These are phyloP conservation scores for Tetrao urogallus DNA, from an alignment of 2,113 vertebrate genomes.

Conservation along the genomic window DNA sequence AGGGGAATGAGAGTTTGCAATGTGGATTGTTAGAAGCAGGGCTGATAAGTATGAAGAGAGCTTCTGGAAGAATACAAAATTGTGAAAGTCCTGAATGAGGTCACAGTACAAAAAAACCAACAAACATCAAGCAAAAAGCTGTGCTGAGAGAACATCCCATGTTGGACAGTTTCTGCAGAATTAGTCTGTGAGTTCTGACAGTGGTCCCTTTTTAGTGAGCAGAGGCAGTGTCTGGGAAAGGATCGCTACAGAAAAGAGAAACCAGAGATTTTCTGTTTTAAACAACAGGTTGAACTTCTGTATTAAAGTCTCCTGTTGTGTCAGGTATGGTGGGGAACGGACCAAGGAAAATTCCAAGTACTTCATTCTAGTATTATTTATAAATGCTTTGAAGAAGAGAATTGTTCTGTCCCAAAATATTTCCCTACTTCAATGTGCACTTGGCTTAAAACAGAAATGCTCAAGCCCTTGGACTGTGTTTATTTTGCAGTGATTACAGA, in stretches of 20 bases:
- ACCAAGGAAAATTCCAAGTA: neutral
- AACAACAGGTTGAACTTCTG: neutral
- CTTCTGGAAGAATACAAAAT: neutral
- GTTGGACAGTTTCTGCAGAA: slow-evolving; percentile 5
- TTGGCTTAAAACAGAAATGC: neutral
- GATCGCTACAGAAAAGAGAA: neutral
- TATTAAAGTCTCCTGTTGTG: neutral
- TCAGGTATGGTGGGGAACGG: neutral
- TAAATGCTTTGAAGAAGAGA: neutral
- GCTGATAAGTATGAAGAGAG: neutral
- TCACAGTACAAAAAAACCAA: neutral
- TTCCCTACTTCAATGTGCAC: neutral
- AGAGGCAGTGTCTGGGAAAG: slow-evolving; percentile 35
- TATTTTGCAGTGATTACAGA: neutral
- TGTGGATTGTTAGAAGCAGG: neutral
- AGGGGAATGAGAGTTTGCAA: neutral
- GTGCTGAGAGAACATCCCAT: neutral
- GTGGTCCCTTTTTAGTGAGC: neutral
- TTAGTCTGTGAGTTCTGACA: slow-evolving; percentile 28
- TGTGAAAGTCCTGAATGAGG: slow-evolving; percentile 11
- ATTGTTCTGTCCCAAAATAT: neutral
- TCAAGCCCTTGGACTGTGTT: neutral
- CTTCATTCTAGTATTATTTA: neutral
- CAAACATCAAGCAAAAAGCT: too few relatives aligned
- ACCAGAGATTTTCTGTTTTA: neutral